Conservation (phyloP, 2,797 vertebrate species). For the Tokudaia tokunoshimensis region DNA sequence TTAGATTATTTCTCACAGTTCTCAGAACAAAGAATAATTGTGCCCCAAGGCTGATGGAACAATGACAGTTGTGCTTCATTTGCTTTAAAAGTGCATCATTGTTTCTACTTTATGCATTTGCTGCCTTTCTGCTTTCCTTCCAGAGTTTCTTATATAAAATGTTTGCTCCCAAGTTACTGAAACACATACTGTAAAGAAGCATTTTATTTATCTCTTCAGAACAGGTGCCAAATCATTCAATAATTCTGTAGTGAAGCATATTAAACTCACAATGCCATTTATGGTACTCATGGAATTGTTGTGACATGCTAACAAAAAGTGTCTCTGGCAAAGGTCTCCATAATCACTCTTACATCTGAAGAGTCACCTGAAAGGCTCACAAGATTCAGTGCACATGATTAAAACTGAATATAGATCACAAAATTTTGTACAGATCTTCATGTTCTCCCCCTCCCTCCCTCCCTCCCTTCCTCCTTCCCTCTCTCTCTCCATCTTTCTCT, state of each 20-base stretch:
- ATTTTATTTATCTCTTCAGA: constrained; percentile 59
- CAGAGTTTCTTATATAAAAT: constrained; percentile 59
- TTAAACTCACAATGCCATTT: neutral
- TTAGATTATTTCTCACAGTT: constrained; percentile 62
- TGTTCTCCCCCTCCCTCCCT: neutral
- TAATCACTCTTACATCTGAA: neutral
- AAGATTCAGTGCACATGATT: neutral
- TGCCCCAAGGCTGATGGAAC: constrained; percentile 70
- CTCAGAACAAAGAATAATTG: constrained; percentile 81
- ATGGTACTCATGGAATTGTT: constrained; percentile 33
- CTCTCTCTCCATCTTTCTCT: no score
- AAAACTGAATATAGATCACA: neutral
- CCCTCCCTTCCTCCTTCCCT: neutral
- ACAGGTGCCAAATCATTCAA: constrained; percentile 26
- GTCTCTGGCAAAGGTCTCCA: neutral
- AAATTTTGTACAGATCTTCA: neutral
- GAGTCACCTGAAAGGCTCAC: neutral
- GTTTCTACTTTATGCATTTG: constrained; percentile 72
- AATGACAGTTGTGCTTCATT: constrained; percentile 78
- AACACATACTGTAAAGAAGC: constrained; percentile 56
- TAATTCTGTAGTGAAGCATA: constrained; percentile 52
- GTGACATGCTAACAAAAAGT: neutral
- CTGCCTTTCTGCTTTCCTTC: constrained; percentile 67
- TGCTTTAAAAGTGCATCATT: constrained; percentile 77
- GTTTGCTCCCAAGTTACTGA: constrained; percentile 37